These are phyloP conservation scores for Achroia grisella DNA, from an alignment of 1,140 invertebrate species.

Conservation along the genomic window DNA sequence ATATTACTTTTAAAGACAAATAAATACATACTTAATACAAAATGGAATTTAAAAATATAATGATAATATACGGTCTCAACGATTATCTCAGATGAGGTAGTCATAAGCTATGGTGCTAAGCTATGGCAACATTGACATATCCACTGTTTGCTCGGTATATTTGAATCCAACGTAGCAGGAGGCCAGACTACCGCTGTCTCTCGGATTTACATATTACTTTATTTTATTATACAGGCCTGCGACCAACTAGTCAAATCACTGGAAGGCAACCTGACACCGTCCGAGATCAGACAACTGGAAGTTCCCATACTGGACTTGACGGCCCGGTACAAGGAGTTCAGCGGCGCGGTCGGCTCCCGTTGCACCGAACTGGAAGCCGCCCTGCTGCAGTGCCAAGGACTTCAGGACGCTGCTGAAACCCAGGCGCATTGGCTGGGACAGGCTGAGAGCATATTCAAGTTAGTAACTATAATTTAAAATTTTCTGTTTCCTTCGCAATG, in stretches of 20 bases:
- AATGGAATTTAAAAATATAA: no score
- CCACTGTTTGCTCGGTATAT: no score
- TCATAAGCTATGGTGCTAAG: no score
- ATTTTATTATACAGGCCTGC: slow-evolving; percentile 74
- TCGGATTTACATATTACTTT: neutral
- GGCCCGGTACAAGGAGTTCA: slow-evolving; percentile 84
- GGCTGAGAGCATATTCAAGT: slow-evolving; percentile 88
- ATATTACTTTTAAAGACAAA: no score
- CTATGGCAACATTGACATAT: no score
- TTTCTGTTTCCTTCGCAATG: no score
- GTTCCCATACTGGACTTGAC: slow-evolving; percentile 85
- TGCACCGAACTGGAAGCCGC: slow-evolving; percentile 91
- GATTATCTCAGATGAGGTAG: no score
- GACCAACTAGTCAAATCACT: slow-evolving; percentile 82
- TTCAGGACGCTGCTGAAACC: slow-evolving; percentile 92
- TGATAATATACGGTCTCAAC: no score
- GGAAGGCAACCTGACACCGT: slow-evolving; percentile 85
- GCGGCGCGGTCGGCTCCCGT: slow-evolving; percentile 82
- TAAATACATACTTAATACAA: no score
- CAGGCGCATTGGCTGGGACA: slow-evolving; percentile 89
- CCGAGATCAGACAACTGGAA: slow-evolving; percentile 85
- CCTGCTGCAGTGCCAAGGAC: slow-evolving; percentile 93
- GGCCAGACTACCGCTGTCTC: no score
- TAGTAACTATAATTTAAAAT: slow-evolving; percentile 33
- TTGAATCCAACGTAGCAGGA: neutral